phyloP scores from a whole-genome alignment of 2,888 invertebrate genomes.

The Bruchidius siliquastri region DNA sequence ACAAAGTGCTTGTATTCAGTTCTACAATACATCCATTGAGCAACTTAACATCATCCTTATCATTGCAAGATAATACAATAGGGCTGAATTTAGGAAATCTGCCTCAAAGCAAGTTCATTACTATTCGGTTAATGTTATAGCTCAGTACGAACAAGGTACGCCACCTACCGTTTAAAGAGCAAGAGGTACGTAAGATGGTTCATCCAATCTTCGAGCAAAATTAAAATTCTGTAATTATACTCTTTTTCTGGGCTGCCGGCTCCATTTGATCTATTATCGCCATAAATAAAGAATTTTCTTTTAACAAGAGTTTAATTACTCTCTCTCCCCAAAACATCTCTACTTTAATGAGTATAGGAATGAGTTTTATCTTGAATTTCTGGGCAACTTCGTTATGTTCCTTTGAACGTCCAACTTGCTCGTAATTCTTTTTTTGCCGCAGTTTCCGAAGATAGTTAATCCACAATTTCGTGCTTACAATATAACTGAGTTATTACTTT shows the following conservation, averaged over 20 bases:
- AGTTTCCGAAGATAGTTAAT: neutral
- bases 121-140: no score
- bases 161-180: no score
- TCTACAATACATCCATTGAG: no score
- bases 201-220: neutral
- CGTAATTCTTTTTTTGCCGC: neutral
- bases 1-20: no score
- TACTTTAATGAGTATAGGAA: neutral
- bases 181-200: neutral
- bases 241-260: neutral
- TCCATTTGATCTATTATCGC: conserved; percentile 2
- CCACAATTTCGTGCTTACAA: no score
- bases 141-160: no score
- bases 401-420: neutral
- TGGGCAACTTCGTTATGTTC: neutral
- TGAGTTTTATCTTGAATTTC: neutral
- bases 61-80: no score
- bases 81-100: no score
- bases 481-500: no score
- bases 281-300: neutral
- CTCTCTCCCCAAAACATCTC: neutral
- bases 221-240: neutral
- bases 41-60: no score
- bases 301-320: conserved; percentile 2
- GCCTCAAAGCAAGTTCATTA: no score